These are phyloP conservation scores for Anagyrus pseudococci DNA, from an alignment of 2,888 invertebrate genomes.

Conservation along the genomic window DNA sequence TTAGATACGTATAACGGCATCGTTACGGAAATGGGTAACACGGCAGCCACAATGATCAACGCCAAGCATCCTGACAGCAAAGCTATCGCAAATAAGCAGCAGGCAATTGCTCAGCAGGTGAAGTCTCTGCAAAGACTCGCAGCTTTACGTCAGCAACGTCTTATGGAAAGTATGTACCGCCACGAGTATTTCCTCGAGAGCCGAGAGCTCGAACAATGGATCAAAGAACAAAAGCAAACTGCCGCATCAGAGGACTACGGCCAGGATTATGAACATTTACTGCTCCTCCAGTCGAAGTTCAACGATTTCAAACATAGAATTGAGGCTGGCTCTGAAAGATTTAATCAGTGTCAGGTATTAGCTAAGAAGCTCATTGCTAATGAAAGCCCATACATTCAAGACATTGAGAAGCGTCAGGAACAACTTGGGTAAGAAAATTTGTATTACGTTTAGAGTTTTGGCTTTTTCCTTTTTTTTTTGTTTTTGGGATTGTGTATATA, in stretches of 20 bases:
- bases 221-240: constrained; percentile 86
- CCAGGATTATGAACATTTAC: constrained; percentile 89
- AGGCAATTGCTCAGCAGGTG: constrained; percentile 78
- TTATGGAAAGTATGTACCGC: constrained; percentile 90
- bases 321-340: constrained; percentile 88
- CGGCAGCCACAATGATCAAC: constrained; percentile 81
- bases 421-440: constrained; percentile 75
- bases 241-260: constrained; percentile 94
- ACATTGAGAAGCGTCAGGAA: constrained; percentile 86
- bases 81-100: constrained; percentile 79
- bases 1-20: constrained; percentile 91
- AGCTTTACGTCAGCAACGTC: constrained; percentile 77
- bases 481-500: background rate
- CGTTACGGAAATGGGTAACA: constrained; percentile 90
- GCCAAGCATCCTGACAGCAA: constrained; percentile 85
- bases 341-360: constrained; percentile 87
- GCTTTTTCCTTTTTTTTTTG: background rate
- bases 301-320: constrained; percentile 92
- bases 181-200: constrained; percentile 93
- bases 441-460: background rate
- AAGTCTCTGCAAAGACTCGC: constrained; percentile 82
- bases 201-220: constrained; percentile 90
- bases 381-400: constrained; percentile 84
- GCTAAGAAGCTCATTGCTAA: constrained; percentile 87
- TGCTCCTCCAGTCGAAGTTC: constrained; percentile 87